Conservation (phyloP, 2,797 vertebrate species). For the Danio tinwini region DNA sequence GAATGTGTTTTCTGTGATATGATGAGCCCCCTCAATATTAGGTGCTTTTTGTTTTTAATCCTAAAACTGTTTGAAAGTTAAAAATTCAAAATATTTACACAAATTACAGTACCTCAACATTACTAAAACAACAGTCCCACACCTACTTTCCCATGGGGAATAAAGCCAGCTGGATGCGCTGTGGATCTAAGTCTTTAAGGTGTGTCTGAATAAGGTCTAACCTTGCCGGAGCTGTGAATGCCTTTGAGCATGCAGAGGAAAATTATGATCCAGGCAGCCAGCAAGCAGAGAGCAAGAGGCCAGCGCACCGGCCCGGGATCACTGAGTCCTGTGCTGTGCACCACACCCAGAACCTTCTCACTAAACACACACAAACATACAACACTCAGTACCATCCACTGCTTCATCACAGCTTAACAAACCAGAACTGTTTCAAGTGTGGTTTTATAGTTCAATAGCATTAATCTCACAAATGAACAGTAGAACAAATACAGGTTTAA, state of each 20-base stretch:
- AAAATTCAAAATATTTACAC: neutral
- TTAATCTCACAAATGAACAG: neutral
- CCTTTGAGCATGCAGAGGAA: conserved; percentile 85
- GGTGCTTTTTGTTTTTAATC: too few relatives aligned
- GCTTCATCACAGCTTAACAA: neutral
- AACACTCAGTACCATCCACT: neutral
- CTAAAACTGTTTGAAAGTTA: too few relatives aligned
- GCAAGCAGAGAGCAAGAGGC: conserved; percentile 82
- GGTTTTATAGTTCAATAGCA: neutral
- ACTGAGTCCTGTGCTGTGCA: conserved; percentile 78
- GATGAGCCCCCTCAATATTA: too few relatives aligned
- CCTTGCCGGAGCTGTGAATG: conserved; percentile 87
- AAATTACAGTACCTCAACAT: neutral
- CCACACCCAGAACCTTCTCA: conserved; percentile 79
- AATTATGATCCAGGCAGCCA: conserved; percentile 84
- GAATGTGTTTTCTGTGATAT: too few relatives aligned
- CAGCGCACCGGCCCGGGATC: conserved; percentile 82
- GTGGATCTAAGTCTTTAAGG: neutral
- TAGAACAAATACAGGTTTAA: conserved; percentile 1
- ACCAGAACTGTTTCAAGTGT: neutral
- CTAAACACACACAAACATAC: conserved; percentile 61
- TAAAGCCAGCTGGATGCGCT: neutral
- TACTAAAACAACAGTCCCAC: neutral
- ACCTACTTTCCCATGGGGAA: neutral
- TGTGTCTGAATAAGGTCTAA: conserved; percentile 57